Conservation (phyloP, 1,140 invertebrate species). For the silkworm (Bombyx mori) region ASM3026992v2 NC_085111.1:17365001-17365500, state of each 20-base stretch:
- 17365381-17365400: no score
- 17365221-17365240: neutral
- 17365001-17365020: neutral
- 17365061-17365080: neutral
- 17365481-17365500: no score
- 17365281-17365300: no score
- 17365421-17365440: no score
- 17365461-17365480: no score
- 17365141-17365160: slow-evolving; percentile 6
- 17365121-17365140: slow-evolving; percentile 4
- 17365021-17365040: neutral
- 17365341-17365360: no score
- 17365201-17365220: neutral
- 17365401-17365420: no score
- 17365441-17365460: no score
- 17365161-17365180: slow-evolving; percentile 1
- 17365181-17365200: neutral
- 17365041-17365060: slow-evolving; percentile 6
- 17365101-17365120: slow-evolving; percentile 9
- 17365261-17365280: no score
- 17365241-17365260: neutral
- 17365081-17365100: slow-evolving; percentile 5
- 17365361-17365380: no score
- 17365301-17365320: no score
- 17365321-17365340: no score